Evolutionary conservation across 2,888 invertebrate genomes (phyloP).

Genomic region (Ochropleura plecta): DNA sequence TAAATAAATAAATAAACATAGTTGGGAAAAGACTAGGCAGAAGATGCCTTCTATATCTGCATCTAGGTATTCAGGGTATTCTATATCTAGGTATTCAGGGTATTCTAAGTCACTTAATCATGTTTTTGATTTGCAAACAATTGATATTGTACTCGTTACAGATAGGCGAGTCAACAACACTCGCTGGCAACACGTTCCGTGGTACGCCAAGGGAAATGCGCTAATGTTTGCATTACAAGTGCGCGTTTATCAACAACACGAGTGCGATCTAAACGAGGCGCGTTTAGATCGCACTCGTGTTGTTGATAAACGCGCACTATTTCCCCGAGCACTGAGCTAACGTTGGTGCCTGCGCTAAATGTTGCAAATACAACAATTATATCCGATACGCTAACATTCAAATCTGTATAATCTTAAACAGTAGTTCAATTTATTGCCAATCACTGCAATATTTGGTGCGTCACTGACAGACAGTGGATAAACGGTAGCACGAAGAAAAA

Average conservation of each 20-base stretch:
- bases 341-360: slow-evolving; percentile 1
- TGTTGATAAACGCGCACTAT: slow-evolving; percentile 14
- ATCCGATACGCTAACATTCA: background rate
- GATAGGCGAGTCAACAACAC: background rate
- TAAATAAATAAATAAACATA: no score
- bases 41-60: no score
- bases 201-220: background rate
- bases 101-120: no score
- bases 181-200: background rate
- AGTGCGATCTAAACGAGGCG: no score
- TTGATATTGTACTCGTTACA: background rate
- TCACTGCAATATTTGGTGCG: background rate
- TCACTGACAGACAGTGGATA: background rate
- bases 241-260: no score
- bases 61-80: background rate
- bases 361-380: background rate
- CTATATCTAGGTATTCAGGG: background rate
- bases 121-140: background rate
- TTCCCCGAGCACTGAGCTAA: background rate
- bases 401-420: background rate
- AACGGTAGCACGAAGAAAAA: slow-evolving; percentile 4
- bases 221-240: slow-evolving; percentile 7
- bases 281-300: slow-evolving; percentile 7
- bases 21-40: no score
- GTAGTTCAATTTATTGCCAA: no score